A percentile compares a stretch with the other conserved stretches of the same genome.
Evolutionary conservation across 1,140 invertebrate genomes (phyloP).

Genomic region (Leptopilina clavipes): DNA sequence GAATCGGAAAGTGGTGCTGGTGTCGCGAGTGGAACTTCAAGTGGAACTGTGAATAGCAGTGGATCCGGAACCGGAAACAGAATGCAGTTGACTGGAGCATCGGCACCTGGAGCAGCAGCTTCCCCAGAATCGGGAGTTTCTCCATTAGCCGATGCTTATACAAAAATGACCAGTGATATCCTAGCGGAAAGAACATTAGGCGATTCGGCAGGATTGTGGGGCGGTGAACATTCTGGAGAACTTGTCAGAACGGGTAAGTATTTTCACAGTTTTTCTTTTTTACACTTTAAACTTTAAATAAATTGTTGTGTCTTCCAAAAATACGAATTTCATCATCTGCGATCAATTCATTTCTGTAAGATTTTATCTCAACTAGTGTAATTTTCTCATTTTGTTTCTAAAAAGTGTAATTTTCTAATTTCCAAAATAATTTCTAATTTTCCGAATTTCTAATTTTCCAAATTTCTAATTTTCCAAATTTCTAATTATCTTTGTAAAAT

Average conservation of each 20-base stretch:
- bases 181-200: constrained; percentile 90
- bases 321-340: too few relatives aligned
- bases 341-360: too few relatives aligned
- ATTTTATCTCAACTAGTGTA: too few relatives aligned
- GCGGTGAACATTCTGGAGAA: constrained; percentile 92
- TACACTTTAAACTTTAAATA: too few relatives aligned
- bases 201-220: constrained; percentile 80
- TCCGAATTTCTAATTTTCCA: too few relatives aligned
- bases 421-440: too few relatives aligned
- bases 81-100: constrained; percentile 75
- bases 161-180: constrained; percentile 92
- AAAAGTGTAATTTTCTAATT: too few relatives aligned
- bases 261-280: too few relatives aligned
- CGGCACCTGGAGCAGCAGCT: constrained; percentile 71
- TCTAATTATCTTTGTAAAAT: too few relatives aligned
- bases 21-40: constrained; percentile 53
- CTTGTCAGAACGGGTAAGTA: constrained; percentile 88
- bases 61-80: constrained; percentile 54
- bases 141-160: constrained; percentile 86
- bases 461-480: too few relatives aligned
- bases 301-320: too few relatives aligned
- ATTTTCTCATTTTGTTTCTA: too few relatives aligned
- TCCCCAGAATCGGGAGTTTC: constrained; percentile 74
- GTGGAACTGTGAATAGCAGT: constrained; percentile 54
- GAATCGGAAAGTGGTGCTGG: constrained; percentile 58